A percentile compares a stretch with the other conserved stretches of the same genome.
Evolutionary conservation across 2,113 vertebrate species (phyloP).

Genomic region (Amphiprion percula): DNA sequence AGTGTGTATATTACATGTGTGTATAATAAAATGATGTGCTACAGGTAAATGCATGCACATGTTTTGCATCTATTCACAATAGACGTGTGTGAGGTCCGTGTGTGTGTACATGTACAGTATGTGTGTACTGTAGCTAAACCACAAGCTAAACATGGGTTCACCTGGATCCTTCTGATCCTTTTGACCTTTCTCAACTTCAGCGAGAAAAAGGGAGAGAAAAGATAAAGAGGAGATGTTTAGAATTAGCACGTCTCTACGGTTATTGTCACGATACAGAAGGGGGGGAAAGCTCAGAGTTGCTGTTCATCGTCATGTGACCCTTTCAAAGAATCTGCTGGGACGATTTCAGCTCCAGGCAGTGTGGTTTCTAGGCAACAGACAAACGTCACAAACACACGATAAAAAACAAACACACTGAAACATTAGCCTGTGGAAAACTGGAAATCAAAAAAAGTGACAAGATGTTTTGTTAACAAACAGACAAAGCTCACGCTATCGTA

Average conservation of each 20-base stretch:
- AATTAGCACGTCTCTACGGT: constrained; percentile 86
- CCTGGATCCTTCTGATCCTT: constrained; percentile 98
- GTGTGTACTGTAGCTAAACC: constrained; percentile 81
- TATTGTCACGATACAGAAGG: constrained; percentile 48
- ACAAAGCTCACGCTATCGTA: constrained; percentile 69
- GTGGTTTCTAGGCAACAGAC: constrained; percentile 70
- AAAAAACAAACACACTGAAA: constrained; percentile 79
- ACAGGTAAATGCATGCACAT: constrained; percentile 47
- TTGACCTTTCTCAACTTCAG: constrained; percentile 94
- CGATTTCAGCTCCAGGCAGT: constrained; percentile 63
- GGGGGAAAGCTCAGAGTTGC: constrained; percentile 41
- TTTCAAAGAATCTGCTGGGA: constrained; percentile 72
- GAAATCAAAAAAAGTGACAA: constrained; percentile 79
- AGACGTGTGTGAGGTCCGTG: constrained; percentile 8
- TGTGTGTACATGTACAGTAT: constrained; percentile 22
- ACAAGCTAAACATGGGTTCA: constrained; percentile 98
- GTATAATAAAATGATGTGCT: constrained; percentile 33
- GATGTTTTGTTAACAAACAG: constrained; percentile 81
- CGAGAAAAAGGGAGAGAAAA: constrained; percentile 88
- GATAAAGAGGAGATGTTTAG: constrained; percentile 92
- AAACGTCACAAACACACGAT: constrained; percentile 73
- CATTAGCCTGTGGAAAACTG: constrained; percentile 85
- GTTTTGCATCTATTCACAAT: constrained; percentile 33
- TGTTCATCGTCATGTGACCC: constrained; percentile 64
- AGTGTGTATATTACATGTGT: constrained; percentile 35